These are phyloP conservation scores for Gambusia affinis DNA, from an alignment of 2,113 vertebrate species.

Conservation along the genomic window DNA sequence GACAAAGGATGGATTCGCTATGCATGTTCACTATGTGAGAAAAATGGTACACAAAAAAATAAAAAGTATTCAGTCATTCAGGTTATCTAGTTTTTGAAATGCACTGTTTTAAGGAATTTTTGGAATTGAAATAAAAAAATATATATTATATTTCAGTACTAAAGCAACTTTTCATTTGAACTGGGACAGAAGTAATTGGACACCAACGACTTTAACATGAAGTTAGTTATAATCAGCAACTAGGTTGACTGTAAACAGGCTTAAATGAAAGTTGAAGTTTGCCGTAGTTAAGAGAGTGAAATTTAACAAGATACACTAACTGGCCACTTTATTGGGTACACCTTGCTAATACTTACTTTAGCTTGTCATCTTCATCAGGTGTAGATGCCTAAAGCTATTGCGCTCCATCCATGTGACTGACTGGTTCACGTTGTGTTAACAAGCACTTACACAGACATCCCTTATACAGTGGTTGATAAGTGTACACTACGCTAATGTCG, in stretches of 20 bases:
- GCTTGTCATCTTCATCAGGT: too few species aligned
- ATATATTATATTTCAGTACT: not conserved
- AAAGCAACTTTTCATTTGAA: not conserved
- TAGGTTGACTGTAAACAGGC: not conserved
- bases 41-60: not conserved
- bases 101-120: slow-evolving; percentile 4
- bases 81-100: slow-evolving; percentile 1
- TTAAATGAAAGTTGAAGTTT: not conserved
- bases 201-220: not conserved
- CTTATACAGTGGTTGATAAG: too few species aligned
- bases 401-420: too few species aligned
- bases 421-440: too few species aligned
- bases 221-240: not conserved
- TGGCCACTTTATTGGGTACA: not conserved
- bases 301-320: not conserved
- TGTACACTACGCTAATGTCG: too few species aligned
- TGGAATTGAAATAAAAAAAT: not conserved
- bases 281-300: too few species aligned
- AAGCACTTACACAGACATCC: too few species aligned
- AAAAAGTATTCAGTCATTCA: not conserved
- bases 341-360: not conserved
- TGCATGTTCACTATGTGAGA: not conserved
- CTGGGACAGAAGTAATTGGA: not conserved
- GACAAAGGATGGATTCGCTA: not conserved
- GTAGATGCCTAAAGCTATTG: too few species aligned